Base-by-base conservation (phyloP, 2,113 vertebrate species). In the Paraplagusia blochii region DNA sequence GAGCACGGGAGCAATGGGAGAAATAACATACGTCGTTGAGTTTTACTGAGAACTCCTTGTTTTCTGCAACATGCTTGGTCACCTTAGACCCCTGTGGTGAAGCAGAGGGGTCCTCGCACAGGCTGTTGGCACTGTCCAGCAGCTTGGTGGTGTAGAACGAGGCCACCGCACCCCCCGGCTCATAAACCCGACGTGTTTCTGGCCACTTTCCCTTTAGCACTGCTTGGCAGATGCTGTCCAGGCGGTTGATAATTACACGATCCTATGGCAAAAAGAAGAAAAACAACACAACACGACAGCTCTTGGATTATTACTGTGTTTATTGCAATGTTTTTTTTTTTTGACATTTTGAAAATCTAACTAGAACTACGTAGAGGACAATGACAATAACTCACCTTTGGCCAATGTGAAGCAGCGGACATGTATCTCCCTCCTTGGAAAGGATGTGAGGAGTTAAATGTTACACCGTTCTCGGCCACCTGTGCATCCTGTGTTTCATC, bases 21-120 rank as follows among this genome's bases (percentile, higher is more conserved):
- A 95, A 94, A 93, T 89, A 93, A 99, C 96, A 99, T 99, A 99
- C 96, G 93, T 99, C 93, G 92, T 96, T 98, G 91, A 98, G 95
- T 94, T 96, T 98, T 93, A 98, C 95, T 94, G 96, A 98, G 96
- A 99, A 99, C 94, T 99, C 95, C 95, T 98, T 98, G 85, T 85
- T 88, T 95, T 96, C 95, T 95, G 92, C 94, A 93, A 97, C 97
- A 97, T 97, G 95, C 95, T 95, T 96, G 94, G 95, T 98, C 95
- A 99, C 97, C 97, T 99, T 98, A 95, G 95, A 93, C 93, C 95
- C 94, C 92, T 99, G 96, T 88, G 94, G 80, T 19, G 94, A 94
- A 14, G 92, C 93, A 34, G 94, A 93, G 35, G 89, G 91, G 47
- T 98, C 96, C 88, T 98, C 95, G 85, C 90, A 58, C 86, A 87